Conservation (phyloP, 1,140 invertebrate genomes). For the Drosophila persimilis region DNA sequence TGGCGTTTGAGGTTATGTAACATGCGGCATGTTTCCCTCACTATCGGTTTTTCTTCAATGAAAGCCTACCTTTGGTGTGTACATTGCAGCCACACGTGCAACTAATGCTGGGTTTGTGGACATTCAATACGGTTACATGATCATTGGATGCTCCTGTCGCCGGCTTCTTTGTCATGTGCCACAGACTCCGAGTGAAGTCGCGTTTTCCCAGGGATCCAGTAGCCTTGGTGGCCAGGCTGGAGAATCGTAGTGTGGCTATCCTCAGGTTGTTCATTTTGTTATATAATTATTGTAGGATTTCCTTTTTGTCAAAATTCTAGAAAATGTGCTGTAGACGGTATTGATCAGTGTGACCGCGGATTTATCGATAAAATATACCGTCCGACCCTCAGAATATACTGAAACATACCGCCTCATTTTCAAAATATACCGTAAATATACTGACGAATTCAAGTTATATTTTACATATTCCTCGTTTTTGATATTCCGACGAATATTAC, state of each 20-base stretch:
- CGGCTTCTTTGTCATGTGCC: conserved; percentile 86
- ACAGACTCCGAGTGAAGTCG: conserved; percentile 87
- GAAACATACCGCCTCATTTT: too few relatives aligned
- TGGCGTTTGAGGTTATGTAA: conserved; percentile 77
- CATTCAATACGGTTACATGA: conserved; percentile 64
- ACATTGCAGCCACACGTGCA: conserved; percentile 87
- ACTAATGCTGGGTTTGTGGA: conserved; percentile 83
- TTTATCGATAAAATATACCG: too few relatives aligned
- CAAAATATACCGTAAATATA: too few relatives aligned
- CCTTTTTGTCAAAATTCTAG: too few relatives aligned
- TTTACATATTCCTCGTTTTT: too few relatives aligned
- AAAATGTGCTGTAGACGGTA: too few relatives aligned
- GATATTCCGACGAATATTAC: too few relatives aligned
- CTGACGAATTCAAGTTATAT: too few relatives aligned
- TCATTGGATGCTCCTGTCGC: conserved; percentile 25
- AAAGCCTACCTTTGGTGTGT: conserved; percentile 88
- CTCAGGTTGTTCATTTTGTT: conserved; percentile 88
- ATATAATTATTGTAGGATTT: conserved; percentile 47
- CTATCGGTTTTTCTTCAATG: background rate
- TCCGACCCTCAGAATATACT: too few relatives aligned
- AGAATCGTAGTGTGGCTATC: conserved; percentile 85
- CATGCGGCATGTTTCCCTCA: background rate
- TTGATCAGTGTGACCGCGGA: too few relatives aligned
- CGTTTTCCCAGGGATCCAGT: conserved; percentile 84
- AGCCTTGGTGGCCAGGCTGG: conserved; percentile 83